Percentiles rank a stretch among this genome's conserved stretches.
These are phyloP conservation scores for Yponomeuta evonymella DNA, from an alignment of 2,888 invertebrate genomes.

Conservation along the genomic window DNA sequence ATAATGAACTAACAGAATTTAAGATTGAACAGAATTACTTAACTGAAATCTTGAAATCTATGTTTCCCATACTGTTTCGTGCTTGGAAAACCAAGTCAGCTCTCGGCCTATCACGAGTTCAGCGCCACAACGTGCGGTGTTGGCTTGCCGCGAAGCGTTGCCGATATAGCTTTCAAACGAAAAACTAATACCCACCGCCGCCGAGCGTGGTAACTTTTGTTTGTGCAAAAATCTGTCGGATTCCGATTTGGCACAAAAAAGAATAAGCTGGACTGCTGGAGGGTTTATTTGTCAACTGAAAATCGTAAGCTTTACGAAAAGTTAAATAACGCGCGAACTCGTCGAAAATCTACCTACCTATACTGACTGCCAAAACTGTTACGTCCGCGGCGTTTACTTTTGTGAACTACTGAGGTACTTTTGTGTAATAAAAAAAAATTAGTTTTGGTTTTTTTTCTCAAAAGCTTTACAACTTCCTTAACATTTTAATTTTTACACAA, in stretches of 20 bases:
- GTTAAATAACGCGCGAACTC: not conserved
- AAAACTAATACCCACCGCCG: not conserved
- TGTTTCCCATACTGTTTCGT: no score
- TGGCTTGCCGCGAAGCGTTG: slow-evolving; percentile 68
- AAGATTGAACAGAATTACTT: no score
- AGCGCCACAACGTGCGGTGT: slow-evolving; percentile 52
- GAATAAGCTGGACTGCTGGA: not conserved
- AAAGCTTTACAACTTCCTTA: no score
- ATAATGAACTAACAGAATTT: no score
- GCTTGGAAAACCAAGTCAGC: slow-evolving; percentile 18
- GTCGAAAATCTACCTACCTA: not conserved
- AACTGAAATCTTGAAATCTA: no score
- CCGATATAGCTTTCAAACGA: slow-evolving; percentile 33
- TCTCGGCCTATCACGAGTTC: slow-evolving; percentile 36
- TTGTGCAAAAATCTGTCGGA: not conserved
- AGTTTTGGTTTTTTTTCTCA: no score
- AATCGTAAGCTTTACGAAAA: not conserved
- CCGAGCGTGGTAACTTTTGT: not conserved
- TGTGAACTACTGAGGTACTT: no score
- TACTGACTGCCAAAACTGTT: no score
- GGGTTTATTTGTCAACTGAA: not conserved
- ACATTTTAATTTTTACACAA: no score
- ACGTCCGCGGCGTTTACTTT: no score
- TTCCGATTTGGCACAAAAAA: not conserved
- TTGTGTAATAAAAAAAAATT: no score